These are phyloP conservation scores for Panzeria rudis DNA, from an alignment of 2,888 invertebrate species.

Conservation along the genomic window DNA sequence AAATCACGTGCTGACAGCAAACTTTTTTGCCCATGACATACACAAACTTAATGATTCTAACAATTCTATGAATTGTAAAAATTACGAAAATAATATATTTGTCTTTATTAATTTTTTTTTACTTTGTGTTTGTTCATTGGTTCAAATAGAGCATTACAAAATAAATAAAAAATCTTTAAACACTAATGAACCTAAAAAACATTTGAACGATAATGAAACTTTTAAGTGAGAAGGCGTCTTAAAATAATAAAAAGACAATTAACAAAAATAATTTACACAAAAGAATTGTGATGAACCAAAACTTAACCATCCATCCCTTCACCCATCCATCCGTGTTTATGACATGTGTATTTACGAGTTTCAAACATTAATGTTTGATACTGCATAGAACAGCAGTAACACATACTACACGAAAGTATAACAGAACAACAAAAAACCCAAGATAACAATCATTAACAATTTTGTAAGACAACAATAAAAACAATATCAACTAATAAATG, in stretches of 20 bases:
- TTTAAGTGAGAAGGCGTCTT: constrained; percentile 51
- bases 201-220: constrained; percentile 26
- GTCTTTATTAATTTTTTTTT: constrained; percentile 24
- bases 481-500: constrained; percentile 41
- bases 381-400: constrained; percentile 16
- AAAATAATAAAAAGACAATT: constrained; percentile 52
- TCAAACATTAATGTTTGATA: constrained; percentile 16
- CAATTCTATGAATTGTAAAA: constrained; percentile 48
- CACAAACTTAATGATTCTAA: constrained; percentile 5
- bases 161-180: neutral
- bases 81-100: constrained; percentile 12
- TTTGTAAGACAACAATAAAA: constrained; percentile 30
- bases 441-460: constrained; percentile 39
- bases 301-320: neutral
- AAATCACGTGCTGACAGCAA: constrained; percentile 47
- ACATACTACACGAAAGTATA: neutral
- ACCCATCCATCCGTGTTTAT: constrained; percentile 2
- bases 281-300: constrained; percentile 20
- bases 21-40: constrained; percentile 34
- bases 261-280: constrained; percentile 22
- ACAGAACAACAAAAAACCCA: neutral
- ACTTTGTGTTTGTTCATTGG: constrained; percentile 2
- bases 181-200: constrained; percentile 8
- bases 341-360: constrained; percentile 16
- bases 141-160: constrained; percentile 7